A percentile compares a stretch with the other conserved stretches of the same genome.
phyloP scores from a whole-genome alignment of 2,113 vertebrate species.

The Haplotaxodon microlepis region DNA sequence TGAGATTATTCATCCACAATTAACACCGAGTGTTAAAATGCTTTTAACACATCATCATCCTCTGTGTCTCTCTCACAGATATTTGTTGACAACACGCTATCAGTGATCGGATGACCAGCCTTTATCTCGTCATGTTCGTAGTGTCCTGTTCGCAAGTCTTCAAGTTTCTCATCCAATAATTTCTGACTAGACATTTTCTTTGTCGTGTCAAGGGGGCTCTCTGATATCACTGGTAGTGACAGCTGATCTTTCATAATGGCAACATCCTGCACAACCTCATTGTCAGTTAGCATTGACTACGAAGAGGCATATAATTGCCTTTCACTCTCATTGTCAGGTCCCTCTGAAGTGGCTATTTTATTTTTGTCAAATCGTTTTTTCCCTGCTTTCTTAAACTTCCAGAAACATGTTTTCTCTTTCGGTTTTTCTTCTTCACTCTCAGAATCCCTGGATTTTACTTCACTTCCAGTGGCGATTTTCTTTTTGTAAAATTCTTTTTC shows the following conservation, averaged over 20 bases:
- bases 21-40: too few relatives aligned
- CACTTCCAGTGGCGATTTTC: not conserved
- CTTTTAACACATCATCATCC: not conserved
- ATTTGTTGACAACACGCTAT: rapidly evolving
- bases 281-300: not conserved
- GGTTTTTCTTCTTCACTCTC: not conserved
- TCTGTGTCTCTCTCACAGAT: not conserved
- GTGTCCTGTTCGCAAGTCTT: not conserved
- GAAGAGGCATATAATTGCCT: not conserved
- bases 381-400: rapidly evolving
- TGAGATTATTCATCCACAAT: too few relatives aligned
- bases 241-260: not conserved
- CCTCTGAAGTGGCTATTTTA: not conserved
- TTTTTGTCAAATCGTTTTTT: not conserved
- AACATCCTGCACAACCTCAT: not conserved
- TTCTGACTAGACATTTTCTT: not conserved
- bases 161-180: not conserved
- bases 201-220: not conserved
- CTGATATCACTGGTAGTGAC: not conserved
- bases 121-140: rapidly evolving
- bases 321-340: not conserved
- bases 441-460: not conserved
- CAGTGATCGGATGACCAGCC: not conserved
- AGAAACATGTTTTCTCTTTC: not conserved
- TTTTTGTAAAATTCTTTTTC: not conserved